These are phyloP conservation scores for Bicyclus anynana DNA, from an alignment of 1,140 invertebrate species.

Conservation along the genomic window DNA sequence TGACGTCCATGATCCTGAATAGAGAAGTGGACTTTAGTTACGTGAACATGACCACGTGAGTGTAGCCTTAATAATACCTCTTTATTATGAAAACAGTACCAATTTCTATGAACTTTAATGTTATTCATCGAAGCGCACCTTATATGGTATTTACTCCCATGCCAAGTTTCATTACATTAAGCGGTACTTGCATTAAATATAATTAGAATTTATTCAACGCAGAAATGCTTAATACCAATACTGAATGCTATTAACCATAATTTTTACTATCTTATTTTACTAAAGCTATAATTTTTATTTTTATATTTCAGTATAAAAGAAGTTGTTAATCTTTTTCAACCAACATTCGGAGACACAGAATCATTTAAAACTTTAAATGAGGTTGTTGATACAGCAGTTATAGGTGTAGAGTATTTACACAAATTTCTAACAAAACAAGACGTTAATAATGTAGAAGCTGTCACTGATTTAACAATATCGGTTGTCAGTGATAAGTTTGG, in stretches of 20 bases:
- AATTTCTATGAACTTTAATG: too few species aligned
- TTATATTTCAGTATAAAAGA: slow-evolving; percentile 49
- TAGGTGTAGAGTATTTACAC: slow-evolving; percentile 45
- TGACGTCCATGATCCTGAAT: slow-evolving; percentile 40
- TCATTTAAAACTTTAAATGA: slow-evolving; percentile 48
- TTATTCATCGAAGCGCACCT: too few species aligned
- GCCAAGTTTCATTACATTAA: too few species aligned
- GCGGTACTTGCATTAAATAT: too few species aligned
- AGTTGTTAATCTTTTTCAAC: slow-evolving; percentile 55
- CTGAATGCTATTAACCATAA: too few species aligned
- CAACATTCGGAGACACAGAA: slow-evolving; percentile 59
- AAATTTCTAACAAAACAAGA: slow-evolving; percentile 38
- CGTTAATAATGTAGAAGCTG: slow-evolving; percentile 9
- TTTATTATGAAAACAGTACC: too few species aligned
- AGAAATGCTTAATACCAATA: too few species aligned
- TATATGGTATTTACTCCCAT: too few species aligned
- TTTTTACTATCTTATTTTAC: too few species aligned
- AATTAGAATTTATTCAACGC: too few species aligned
- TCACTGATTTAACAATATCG: slow-evolving; percentile 8
- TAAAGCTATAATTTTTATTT: too few species aligned
- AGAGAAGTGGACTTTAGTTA: slow-evolving; percentile 54
- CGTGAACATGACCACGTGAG: slow-evolving; percentile 60
- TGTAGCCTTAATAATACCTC: too few species aligned
- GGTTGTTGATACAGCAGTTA: slow-evolving; percentile 36
- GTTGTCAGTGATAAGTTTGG: slow-evolving; percentile 16